Conservation (phyloP, 2,797 vertebrate species). For the Acrossocheilus fasciatus region DNA sequence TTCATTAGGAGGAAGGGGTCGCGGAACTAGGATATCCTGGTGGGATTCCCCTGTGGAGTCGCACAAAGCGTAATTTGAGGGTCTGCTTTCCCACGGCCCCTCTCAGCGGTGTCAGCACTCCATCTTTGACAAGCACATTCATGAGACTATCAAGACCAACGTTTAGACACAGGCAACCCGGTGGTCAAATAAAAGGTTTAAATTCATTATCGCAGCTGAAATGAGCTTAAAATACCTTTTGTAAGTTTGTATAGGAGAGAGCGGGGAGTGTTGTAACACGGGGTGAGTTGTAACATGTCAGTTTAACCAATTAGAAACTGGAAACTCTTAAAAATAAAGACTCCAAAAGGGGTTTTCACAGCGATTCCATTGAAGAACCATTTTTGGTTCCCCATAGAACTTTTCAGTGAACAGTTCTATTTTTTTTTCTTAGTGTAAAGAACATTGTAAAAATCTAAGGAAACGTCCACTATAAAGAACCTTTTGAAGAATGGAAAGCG, state of each 20-base stretch:
- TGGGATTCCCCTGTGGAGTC: constrained; percentile 69
- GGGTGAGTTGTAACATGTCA: not conserved
- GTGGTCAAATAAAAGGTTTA: constrained; percentile 22
- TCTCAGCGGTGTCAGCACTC: constrained; percentile 72
- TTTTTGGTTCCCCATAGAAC: not conserved
- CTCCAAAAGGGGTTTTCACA: not conserved
- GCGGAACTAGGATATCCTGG: constrained; percentile 70
- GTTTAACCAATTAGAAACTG: not conserved
- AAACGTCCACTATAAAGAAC: not conserved
- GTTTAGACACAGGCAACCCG: not conserved
- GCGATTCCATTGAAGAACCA: not conserved
- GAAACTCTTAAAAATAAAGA: constrained; percentile 6
- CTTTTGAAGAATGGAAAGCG: not conserved
- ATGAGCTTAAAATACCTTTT: constrained; percentile 17
- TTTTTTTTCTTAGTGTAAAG: not conserved
- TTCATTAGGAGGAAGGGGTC: constrained; percentile 64
- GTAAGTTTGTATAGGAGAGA: not conserved
- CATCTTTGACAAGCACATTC: constrained; percentile 69
- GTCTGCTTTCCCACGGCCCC: constrained; percentile 80
- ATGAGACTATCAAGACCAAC: constrained; percentile 20
- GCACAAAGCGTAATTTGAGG: constrained; percentile 72
- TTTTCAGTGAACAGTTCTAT: not conserved
- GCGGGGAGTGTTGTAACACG: not conserved
- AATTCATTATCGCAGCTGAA: constrained; percentile 9
- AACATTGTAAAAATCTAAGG: not conserved